These are phyloP conservation scores for Pachydiplax longipennis DNA, from an alignment of 2,888 invertebrate genomes.

Conservation along the genomic window DNA sequence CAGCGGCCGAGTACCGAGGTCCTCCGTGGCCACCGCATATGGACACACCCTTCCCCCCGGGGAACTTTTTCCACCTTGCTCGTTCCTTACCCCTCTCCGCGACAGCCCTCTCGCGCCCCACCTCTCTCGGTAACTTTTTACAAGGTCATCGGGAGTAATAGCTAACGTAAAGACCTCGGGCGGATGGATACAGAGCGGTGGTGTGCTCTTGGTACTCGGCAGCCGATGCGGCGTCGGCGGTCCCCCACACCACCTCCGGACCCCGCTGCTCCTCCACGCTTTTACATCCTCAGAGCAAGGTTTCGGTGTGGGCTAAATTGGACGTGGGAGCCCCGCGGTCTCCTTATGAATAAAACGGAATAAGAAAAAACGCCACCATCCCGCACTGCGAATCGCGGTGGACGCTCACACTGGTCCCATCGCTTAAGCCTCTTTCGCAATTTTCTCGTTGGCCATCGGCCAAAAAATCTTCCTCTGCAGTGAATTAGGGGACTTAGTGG, in stretches of 20 bases:
- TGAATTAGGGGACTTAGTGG: background rate
- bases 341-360: conserved; percentile 3
- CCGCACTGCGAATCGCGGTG: background rate
- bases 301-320: conserved; percentile 18
- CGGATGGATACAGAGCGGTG: background rate
- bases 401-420: background rate
- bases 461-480: background rate
- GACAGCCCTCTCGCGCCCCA: background rate
- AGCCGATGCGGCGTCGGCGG: background rate
- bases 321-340: conserved; percentile 9
- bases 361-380: background rate
- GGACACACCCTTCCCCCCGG: background rate
- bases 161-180: conserved; percentile 22
- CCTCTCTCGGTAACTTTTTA: background rate
- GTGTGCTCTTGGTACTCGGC: background rate
- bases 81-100: background rate
- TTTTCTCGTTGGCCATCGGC: background rate
- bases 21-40: background rate
- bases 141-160: conserved; percentile 38
- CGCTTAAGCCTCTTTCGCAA: background rate
- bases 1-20: background rate
- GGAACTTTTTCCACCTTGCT: background rate
- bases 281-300: background rate
- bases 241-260: background rate
- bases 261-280: background rate